Evolutionary conservation across 2,113 vertebrate species (phyloP), one percentile per base, ranked within the genome.

Genomic region (Bubo bubo): DNA sequence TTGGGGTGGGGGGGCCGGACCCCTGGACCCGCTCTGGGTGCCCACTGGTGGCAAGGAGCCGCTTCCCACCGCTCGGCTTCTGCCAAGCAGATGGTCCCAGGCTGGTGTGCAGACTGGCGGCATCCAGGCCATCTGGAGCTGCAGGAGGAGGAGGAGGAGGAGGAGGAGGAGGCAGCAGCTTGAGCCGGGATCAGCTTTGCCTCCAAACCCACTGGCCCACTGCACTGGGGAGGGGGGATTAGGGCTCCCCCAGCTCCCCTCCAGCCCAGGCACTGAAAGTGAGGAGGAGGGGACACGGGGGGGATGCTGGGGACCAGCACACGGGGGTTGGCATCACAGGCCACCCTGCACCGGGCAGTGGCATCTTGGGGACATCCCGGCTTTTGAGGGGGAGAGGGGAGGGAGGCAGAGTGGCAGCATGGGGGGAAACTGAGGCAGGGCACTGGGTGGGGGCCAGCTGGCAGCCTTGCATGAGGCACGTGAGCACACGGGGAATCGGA

Each of bases 71-170:
- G 8, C 67, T 88, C 10, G 10, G 66, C 79, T 93, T 90, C 91
- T 94, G 88, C 83, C 82, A 82, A 79, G 89, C 96, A 97, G 96
- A 97, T 97, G 97, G 97, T 91, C 87, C 81, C 0, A 4, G 92
- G 86, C 92, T 95, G 93, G 93, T 95, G 43, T 73, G 95, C 88
- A 90, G 92, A 89, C 95, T 88, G 77, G 79, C 58, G 52, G 91
- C 87, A 95, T 94, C 93, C 95, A 93, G 96, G 85, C 97, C 97
- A 97, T 97, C 96, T 97, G 97, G 97, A 97, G 90, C 93, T 39
- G 62, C 2, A 0, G 2, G 1, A 59, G 72, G 82, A 83, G 70
- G 1, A 91, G 39, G 39, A 49, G 52, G 79, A 56, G 47, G 53
- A 59, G 75, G 72, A 45, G 55, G 71, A 73, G 77, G 72, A 88